These are phyloP conservation scores for Siniperca undulata DNA, from an alignment of 2,797 vertebrate genomes.

Conservation along the genomic window DNA sequence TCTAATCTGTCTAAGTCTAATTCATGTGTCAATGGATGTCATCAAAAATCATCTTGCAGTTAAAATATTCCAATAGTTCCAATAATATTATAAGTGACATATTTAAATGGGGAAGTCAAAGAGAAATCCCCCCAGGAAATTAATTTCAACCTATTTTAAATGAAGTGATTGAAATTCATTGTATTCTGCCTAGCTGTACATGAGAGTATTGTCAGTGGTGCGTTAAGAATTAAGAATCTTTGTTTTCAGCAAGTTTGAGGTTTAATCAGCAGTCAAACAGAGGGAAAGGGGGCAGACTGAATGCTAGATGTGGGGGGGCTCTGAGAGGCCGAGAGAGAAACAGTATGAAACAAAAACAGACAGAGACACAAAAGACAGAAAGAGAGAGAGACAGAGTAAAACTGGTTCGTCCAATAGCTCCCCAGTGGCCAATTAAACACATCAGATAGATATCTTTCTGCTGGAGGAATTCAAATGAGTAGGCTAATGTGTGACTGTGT, in stretches of 20 bases:
- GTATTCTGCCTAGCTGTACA: background rate
- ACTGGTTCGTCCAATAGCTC: slow-evolving; percentile 26
- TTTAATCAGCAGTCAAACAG: slow-evolving; percentile 40
- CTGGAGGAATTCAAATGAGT: slow-evolving; percentile 61
- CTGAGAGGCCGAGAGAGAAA: background rate
- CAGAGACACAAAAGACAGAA: slow-evolving; percentile 3
- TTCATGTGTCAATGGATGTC: background rate
- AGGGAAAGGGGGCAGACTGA: background rate
- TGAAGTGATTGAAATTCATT: slow-evolving; percentile 31
- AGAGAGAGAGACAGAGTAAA: slow-evolving; percentile 7
- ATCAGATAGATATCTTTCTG: slow-evolving; percentile 54
- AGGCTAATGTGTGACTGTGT: slow-evolving; percentile 18
- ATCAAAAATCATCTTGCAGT: slow-evolving; percentile 7
- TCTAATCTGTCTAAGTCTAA: background rate
- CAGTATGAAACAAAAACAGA: background rate
- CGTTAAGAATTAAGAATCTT: slow-evolving; percentile 18
- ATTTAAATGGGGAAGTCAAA: slow-evolving; percentile 18
- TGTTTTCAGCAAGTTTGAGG: slow-evolving; percentile 11
- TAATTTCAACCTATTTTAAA: slow-evolving; percentile 21
- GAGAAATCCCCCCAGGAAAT: slow-evolving; percentile 30
- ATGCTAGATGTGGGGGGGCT: background rate
- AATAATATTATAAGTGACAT: background rate
- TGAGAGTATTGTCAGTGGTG: background rate
- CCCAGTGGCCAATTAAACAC: slow-evolving; percentile 63
- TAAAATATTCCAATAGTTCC: slow-evolving; percentile 16